These are phyloP conservation scores for Acanthaster planci DNA, from an alignment of 35 echinoderm and acorn worm species.

Conservation along the genomic window DNA sequence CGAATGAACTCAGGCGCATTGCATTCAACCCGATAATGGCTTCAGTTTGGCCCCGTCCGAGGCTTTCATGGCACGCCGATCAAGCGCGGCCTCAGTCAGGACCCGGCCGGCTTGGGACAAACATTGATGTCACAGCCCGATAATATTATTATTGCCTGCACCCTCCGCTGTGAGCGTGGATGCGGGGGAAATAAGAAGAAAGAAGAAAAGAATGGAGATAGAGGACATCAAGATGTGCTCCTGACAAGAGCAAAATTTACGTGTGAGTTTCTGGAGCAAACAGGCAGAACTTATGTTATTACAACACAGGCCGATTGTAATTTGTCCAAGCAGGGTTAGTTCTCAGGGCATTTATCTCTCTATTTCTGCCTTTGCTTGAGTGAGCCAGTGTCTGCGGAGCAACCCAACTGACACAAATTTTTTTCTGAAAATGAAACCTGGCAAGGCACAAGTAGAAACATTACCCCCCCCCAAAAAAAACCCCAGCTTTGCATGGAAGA, in stretches of 20 bases:
- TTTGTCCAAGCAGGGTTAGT: background rate
- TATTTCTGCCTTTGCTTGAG: background rate
- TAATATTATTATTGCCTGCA: slow-evolving; percentile 17
- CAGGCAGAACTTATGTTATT: slow-evolving; percentile 26
- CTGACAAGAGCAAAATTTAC: too few species aligned
- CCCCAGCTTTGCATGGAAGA: too few species aligned
- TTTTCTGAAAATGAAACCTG: too few species aligned
- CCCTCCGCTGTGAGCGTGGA: background rate
- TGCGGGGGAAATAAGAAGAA: too few species aligned
- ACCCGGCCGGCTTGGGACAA: background rate
- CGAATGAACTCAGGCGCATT: slow-evolving; percentile 3
- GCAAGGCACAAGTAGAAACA: too few species aligned
- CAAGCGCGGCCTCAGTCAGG: background rate
- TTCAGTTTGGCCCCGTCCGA: background rate
- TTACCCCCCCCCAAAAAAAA: too few species aligned
- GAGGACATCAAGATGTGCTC: too few species aligned
- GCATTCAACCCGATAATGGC: slow-evolving; percentile 20
- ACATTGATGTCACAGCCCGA: slow-evolving; percentile 21
- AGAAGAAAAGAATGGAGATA: too few species aligned
- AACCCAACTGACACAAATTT: too few species aligned
- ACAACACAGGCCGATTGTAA: background rate
- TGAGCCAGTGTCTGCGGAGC: too few species aligned
- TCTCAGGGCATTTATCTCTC: background rate
- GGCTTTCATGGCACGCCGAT: slow-evolving; percentile 10
- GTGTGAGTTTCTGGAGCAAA: background rate